Base-by-base conservation (phyloP, 2,888 invertebrate species). In the Chrysopilus asiliformis region DNA sequence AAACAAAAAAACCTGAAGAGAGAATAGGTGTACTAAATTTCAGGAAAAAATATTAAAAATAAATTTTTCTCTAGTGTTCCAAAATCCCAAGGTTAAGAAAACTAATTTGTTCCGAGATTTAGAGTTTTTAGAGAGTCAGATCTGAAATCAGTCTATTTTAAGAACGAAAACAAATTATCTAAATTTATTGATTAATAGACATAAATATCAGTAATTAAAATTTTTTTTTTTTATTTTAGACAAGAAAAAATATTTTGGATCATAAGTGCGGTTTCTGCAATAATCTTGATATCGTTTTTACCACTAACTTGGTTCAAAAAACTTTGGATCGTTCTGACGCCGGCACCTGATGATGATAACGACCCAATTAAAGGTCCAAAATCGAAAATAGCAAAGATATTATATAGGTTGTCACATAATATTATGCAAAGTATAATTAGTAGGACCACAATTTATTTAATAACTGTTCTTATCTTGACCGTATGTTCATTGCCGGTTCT, bases 301-400 rank as follows among this genome's bases (percentile, higher is more conserved):
- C 75, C 81, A 0, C 53, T 82, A 6, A 74, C 76, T 1, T 86
- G 86, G 86, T 77, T 78, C 42, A 76, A 81, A 50, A 79, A 78
- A 47, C 50, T 78, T 2, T 83, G 81, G 80, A 68, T 67, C 42
- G 65, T 65, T 50, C 36, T 47, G 14, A 39, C 27, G 20, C 55
- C 42, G 25, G 41, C 44, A 2, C 33, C 35, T 1, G 47, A 48
- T 29, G 42, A 46, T 10, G 46, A 48, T 34, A 15, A 38, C 7
- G 45, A 44, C 15, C 36, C 42, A 9, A 29, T 36, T 6, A 25
- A 34, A 2, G 45, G 43, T 20, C 79, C 80, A 0, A 60, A 59
- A 22, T 70, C 70, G 43, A 55, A 49, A 42, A 49, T 70, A 7
- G 50, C 79, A 2, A 61, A 68, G 29, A 64, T 65, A 34, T 56